Percentiles rank a stretch among this genome's conserved stretches.
These are phyloP conservation scores for Chromoteleia sp. DNA, from an alignment of 2,888 invertebrate genomes.

Conservation along the genomic window DNA sequence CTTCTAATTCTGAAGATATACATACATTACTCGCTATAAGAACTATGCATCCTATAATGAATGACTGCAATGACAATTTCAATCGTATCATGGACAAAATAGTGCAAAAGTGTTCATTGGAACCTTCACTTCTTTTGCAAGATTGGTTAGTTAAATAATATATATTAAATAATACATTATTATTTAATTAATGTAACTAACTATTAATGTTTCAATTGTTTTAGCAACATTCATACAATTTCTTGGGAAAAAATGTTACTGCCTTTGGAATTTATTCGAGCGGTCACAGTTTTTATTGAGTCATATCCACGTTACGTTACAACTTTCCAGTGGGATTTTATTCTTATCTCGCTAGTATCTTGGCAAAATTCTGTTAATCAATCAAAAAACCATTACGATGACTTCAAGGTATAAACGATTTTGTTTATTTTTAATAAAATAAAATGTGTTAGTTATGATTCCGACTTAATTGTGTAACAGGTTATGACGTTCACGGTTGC, in stretches of 20 bases:
- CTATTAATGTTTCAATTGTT: constrained; percentile 33
- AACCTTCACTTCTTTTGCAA: constrained; percentile 73
- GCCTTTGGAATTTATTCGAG: constrained; percentile 78
- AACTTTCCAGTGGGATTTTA: constrained; percentile 90
- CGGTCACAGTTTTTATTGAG: constrained; percentile 75
- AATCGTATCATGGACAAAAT: constrained; percentile 74
- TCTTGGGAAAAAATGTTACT: constrained; percentile 77
- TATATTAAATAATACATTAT: not conserved
- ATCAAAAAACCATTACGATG: constrained; percentile 82
- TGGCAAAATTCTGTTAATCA: constrained; percentile 87
- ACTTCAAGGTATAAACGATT: constrained; percentile 86
- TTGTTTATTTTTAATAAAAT: not conserved
- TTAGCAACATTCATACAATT: constrained; percentile 74
- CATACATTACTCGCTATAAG: constrained; percentile 74
- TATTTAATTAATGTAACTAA: not conserved
- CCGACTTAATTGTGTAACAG: constrained; percentile 55
- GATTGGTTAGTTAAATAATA: constrained; percentile 71
- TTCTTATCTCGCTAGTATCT: constrained; percentile 89
- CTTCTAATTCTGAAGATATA: constrained; percentile 71
- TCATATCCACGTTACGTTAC: constrained; percentile 78
- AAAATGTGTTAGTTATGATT: too few relatives aligned
- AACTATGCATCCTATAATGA: constrained; percentile 67
- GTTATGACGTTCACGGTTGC: constrained; percentile 83
- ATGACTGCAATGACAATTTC: too few relatives aligned
- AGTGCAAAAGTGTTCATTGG: constrained; percentile 72